Conservation (phyloP, 2,888 invertebrate species). For the Erpobdella octoculata region DNA sequence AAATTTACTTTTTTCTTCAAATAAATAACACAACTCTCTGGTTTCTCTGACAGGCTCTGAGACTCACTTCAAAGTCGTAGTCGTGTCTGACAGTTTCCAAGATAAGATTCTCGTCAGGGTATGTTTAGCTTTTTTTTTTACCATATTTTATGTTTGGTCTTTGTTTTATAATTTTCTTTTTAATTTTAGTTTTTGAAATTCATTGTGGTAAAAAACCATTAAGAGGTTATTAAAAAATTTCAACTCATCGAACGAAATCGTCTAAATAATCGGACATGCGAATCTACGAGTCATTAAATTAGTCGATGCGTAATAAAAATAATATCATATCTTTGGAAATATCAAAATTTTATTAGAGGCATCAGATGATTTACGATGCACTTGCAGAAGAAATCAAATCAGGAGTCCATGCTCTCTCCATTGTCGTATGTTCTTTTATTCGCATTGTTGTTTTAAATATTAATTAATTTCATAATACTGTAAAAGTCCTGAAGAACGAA, state of each 20-base stretch:
- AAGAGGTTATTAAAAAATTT: too few species aligned
- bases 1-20: not conserved
- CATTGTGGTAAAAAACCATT: too few species aligned
- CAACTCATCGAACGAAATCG: too few species aligned
- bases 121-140: too few species aligned
- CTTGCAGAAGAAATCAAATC: conserved; percentile 15
- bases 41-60: conserved; percentile 12
- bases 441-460: not conserved
- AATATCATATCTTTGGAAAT: not conserved
- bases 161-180: too few species aligned
- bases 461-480: conserved; percentile 7
- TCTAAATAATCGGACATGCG: too few species aligned
- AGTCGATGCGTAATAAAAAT: too few species aligned
- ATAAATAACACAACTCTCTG: not conserved
- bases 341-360: conserved; percentile 15
- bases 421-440: conserved; percentile 20
- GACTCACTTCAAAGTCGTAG: conserved; percentile 22
- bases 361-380: conserved; percentile 23
- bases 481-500: not conserved
- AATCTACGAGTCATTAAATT: too few species aligned
- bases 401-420: conserved; percentile 20
- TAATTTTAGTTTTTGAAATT: not conserved
- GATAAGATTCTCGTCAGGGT: conserved; percentile 13
- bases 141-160: too few species aligned
- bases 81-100: conserved; percentile 17